These are phyloP conservation scores for Tinamus guttatus DNA, from an alignment of 2,113 vertebrate genomes.

Conservation along the genomic window DNA sequence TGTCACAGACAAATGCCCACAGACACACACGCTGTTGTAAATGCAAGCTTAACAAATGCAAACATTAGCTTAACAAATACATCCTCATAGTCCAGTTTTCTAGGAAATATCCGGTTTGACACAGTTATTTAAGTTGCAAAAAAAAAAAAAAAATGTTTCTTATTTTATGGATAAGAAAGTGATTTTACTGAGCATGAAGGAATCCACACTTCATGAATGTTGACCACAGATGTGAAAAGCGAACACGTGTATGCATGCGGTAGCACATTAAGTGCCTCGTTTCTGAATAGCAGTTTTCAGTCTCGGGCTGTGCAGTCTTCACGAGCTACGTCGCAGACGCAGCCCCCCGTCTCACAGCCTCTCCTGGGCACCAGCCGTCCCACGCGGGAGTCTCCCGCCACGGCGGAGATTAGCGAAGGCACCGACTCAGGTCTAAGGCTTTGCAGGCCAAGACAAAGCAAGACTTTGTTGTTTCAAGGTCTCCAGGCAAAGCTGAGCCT, in stretches of 20 bases:
- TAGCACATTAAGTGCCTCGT: background rate
- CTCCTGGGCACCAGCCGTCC: background rate
- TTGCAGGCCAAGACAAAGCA: background rate
- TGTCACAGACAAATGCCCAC: background rate
- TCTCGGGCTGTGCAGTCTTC: background rate
- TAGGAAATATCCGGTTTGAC: background rate
- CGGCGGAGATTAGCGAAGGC: background rate
- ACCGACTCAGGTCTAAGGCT: background rate
- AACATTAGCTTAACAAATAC: background rate
- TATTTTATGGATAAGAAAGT: background rate
- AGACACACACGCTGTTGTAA: fast-evolving
- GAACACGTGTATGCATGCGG: background rate
- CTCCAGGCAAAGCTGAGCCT: background rate
- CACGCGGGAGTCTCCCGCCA: background rate
- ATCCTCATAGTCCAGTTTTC: background rate
- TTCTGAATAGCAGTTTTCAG: background rate
- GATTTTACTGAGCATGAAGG: background rate
- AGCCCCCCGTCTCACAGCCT: background rate
- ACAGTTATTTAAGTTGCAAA: background rate
- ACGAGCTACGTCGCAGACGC: too few relatives aligned
- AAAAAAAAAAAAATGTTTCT: background rate
- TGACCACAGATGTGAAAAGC: background rate
- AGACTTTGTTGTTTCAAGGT: background rate
- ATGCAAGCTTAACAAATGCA: too few relatives aligned
- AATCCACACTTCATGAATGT: background rate